Evolutionary conservation across 1,140 invertebrate genomes (phyloP).

Genomic region (Meloidogyne hapla): DNA sequence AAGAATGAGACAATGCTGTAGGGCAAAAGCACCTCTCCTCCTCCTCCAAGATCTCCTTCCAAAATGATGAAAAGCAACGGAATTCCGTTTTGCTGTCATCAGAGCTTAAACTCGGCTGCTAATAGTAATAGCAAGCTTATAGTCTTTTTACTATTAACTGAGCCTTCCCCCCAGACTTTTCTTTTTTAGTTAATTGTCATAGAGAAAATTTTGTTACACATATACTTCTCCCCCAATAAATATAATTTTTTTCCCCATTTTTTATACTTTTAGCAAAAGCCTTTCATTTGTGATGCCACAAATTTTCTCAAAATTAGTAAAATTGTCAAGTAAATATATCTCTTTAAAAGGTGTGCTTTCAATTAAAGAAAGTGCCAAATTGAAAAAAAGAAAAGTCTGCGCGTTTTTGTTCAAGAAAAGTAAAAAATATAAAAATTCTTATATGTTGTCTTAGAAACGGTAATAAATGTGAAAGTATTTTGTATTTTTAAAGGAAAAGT

Average conservation of each 20-base stretch:
- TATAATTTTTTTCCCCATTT: too few species aligned
- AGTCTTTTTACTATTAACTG: too few species aligned
- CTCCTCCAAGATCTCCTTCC: too few species aligned
- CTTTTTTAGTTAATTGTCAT: background rate
- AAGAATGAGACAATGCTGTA: background rate
- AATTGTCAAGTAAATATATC: background rate
- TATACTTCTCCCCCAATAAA: too few species aligned
- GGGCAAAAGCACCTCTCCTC: background rate
- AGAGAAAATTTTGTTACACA: background rate
- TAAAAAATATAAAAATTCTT: background rate
- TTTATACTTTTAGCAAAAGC: too few species aligned
- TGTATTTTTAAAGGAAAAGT: background rate
- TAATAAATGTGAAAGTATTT: background rate
- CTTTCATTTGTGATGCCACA: background rate
- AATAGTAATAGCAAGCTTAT: too few species aligned
- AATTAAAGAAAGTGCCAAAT: background rate
- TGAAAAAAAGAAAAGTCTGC: background rate
- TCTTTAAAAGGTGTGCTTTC: background rate
- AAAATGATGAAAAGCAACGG: constrained; percentile 4
- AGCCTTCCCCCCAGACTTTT: background rate
- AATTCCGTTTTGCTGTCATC: background rate
- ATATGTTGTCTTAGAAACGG: background rate
- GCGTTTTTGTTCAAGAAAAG: background rate
- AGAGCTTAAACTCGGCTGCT: background rate
- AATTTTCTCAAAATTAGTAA: background rate